Conservation (phyloP, 30 jellyfish, hydroid and myxozoan genomes). For the Cassiopea andromeda region DNA sequence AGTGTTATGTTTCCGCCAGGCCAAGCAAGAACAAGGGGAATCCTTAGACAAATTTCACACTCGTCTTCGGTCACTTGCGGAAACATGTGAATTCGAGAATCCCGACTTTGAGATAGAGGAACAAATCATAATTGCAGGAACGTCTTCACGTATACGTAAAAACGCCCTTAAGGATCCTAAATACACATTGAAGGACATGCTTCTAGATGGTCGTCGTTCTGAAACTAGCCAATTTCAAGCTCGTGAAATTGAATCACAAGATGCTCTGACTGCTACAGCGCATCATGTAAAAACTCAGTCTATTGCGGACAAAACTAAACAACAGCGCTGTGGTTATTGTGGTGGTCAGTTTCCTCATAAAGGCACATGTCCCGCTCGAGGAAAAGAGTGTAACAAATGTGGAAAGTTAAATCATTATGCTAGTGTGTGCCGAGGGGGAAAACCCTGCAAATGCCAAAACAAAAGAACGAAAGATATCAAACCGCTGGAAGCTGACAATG, state of each 20-base stretch:
- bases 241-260: conserved; percentile 11
- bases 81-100: conserved; percentile 25
- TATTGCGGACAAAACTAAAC: neutral
- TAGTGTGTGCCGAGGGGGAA: conserved; percentile 4
- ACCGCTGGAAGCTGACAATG: neutral
- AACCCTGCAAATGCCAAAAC: neutral
- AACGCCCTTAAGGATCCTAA: conserved; percentile 25
- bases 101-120: conserved; percentile 17
- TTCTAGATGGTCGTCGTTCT: conserved; percentile 29
- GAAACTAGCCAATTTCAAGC: conserved; percentile 18
- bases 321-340: conserved; percentile 14
- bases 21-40: conserved; percentile 5
- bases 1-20: conserved; percentile 26
- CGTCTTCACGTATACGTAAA: conserved; percentile 29
- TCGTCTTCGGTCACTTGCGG: conserved; percentile 3
- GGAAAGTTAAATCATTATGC: conserved; percentile 14
- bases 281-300: neutral
- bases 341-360: conserved; percentile 40
- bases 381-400: conserved; percentile 11
- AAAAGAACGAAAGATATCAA: neutral
- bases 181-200: conserved; percentile 19
- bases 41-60: conserved; percentile 20
- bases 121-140: conserved; percentile 12
- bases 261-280: neutral
- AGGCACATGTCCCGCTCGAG: conserved; percentile 34